A percentile compares a stretch with the other conserved stretches of the same genome.
Conservation (phyloP, 2,888 invertebrate species). For the Andricus quercusramuli region DNA sequence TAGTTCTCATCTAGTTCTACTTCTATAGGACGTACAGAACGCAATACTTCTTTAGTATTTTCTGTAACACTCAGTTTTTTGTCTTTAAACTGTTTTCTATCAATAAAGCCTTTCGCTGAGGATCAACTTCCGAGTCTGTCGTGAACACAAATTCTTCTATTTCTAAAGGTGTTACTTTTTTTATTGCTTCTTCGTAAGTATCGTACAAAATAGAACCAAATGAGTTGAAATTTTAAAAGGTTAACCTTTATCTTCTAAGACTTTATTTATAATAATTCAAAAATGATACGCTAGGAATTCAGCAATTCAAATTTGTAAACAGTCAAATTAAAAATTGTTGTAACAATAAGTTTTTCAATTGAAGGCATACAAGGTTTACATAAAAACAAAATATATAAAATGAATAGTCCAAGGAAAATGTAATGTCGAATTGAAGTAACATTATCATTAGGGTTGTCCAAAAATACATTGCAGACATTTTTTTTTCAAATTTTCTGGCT, state of each 20-base stretch:
- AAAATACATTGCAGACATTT: too few species aligned
- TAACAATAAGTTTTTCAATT: neutral
- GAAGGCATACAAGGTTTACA: neutral
- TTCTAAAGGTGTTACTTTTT: neutral
- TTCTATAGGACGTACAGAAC: neutral
- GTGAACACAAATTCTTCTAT: slow-evolving; percentile 14
- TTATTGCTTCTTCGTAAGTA: neutral
- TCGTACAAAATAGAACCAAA: neutral
- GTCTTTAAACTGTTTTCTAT: neutral
- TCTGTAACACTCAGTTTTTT: neutral
- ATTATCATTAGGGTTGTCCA: too few species aligned
- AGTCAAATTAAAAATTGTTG: neutral
- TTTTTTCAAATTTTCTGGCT: too few species aligned
- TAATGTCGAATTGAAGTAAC: neutral
- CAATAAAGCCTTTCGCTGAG: neutral
- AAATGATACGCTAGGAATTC: neutral
- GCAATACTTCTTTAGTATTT: neutral
- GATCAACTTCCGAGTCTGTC: too few species aligned
- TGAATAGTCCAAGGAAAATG: neutral
- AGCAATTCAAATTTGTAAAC: neutral
- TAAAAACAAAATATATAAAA: neutral
- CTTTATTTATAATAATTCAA: neutral
- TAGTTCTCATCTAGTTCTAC: neutral
- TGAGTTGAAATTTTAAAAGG: neutral
- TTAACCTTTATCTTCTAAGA: neutral